Conservation (phyloP, 92 coral and sea anemone genomes). For the Palythoa caribaeorum region DNA sequence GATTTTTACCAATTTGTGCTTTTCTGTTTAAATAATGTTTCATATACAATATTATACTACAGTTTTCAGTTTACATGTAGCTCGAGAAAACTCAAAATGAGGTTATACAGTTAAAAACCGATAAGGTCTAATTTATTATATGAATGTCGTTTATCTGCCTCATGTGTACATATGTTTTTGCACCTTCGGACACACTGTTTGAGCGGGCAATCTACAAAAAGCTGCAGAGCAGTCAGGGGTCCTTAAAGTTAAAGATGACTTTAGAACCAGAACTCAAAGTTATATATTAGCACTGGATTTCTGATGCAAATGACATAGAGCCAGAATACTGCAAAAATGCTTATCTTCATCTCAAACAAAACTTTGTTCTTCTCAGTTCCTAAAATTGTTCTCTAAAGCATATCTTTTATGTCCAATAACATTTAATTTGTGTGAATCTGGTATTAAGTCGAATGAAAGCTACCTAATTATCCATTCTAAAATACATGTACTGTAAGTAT, state of each 20-base stretch:
- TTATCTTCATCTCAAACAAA: background rate
- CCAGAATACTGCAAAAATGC: background rate
- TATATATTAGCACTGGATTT: background rate
- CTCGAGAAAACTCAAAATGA: background rate
- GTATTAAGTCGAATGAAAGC: no score
- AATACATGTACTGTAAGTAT: no score
- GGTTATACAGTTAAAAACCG: background rate
- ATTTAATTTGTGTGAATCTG: no score
- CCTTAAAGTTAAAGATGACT: background rate
- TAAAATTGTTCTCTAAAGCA: no score
- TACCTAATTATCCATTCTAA: no score
- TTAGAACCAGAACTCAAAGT: background rate
- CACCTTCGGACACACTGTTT: background rate
- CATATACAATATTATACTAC: background rate
- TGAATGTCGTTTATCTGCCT: slow-evolving; percentile 3
- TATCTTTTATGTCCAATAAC: background rate
- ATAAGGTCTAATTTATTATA: background rate
- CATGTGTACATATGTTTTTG: slow-evolving; percentile 1
- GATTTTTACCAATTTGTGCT: background rate
- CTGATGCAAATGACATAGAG: background rate
- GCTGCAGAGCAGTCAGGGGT: background rate
- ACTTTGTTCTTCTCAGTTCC: background rate
- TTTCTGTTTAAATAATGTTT: slow-evolving; percentile 6
- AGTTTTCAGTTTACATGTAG: background rate
- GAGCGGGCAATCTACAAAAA: background rate